phyloP scores from a whole-genome alignment of 2,113 vertebrate genomes.

The Emydocephalus ijimae region DNA sequence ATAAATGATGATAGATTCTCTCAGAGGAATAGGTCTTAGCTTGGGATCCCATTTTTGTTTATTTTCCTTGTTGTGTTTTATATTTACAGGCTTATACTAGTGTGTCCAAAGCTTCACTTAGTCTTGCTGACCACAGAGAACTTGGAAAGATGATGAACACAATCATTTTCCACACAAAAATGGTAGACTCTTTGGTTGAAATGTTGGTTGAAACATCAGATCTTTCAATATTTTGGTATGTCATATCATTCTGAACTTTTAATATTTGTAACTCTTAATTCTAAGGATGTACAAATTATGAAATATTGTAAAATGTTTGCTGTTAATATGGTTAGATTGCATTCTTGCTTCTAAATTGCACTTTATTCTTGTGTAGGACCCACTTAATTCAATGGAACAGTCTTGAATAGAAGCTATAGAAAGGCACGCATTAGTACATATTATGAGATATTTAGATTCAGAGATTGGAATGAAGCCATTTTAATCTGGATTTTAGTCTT shows the following conservation, averaged over 20 bases:
- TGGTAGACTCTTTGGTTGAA: constrained; percentile 99
- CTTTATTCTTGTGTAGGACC: background rate
- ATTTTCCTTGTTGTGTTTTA: background rate
- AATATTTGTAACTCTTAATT: background rate
- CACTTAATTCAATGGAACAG: background rate
- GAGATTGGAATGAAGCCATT: background rate
- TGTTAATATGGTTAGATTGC: background rate
- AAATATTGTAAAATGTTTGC: background rate
- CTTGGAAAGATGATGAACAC: constrained; percentile 99
- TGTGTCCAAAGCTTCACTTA: constrained; percentile 93
- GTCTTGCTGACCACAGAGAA: constrained; percentile 93
- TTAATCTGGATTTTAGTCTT: background rate
- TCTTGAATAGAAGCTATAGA: background rate
- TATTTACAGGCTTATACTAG: constrained; percentile 89
- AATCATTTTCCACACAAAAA: constrained; percentile 99
- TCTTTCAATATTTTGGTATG: constrained; percentile 97
- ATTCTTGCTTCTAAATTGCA: background rate
- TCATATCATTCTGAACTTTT: constrained; percentile 14
- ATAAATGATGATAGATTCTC: background rate
- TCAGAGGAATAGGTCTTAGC: background rate
- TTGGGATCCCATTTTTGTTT: background rate
- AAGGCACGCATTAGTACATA: background rate
- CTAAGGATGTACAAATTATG: background rate
- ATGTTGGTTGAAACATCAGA: constrained; percentile 99
- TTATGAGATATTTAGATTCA: background rate